Evolutionary conservation across 2,888 invertebrate genomes (phyloP).

Genomic region (Drepanosiphum platanoidis): DNA sequence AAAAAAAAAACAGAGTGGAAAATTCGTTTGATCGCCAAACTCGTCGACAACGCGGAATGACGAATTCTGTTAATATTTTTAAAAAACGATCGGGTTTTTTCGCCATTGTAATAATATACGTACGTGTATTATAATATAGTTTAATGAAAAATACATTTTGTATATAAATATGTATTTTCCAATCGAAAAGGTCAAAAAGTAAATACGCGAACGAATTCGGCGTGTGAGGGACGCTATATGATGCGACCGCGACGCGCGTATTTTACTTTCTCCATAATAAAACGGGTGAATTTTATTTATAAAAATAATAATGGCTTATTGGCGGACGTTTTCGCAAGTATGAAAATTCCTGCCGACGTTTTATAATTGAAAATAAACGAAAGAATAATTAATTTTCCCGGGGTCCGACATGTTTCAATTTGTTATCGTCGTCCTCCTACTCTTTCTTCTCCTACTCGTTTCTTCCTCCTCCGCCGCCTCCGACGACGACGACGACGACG

Average conservation of each 20-base stretch:
- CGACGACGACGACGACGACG: no score
- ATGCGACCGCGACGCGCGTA: neutral
- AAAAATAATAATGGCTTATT: constrained; percentile 61
- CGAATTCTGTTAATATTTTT: no score
- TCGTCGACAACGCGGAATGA: no score
- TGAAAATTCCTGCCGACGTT: constrained; percentile 60
- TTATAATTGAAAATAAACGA: constrained; percentile 62
- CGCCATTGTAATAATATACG: neutral
- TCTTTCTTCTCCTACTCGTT: neutral
- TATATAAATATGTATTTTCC: no score
- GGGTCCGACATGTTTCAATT: constrained; percentile 62
- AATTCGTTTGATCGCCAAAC: no score
- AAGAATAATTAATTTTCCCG: constrained; percentile 62
- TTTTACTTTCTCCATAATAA: constrained; percentile 5
- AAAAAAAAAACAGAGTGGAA: no score
- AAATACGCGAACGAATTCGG: no score
- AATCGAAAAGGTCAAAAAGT: no score
- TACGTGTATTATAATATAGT: neutral
- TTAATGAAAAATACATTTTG: no score
- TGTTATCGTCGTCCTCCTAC: constrained; percentile 52
- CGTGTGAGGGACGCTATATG: no score
- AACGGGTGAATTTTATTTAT: constrained; percentile 42
- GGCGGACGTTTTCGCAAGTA: constrained; percentile 55
- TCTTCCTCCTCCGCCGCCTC: neutral
- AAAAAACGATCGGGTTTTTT: neutral